These are phyloP conservation scores for Coenobita brevimanus DNA, from an alignment of 1,140 invertebrate genomes.

Conservation along the genomic window DNA sequence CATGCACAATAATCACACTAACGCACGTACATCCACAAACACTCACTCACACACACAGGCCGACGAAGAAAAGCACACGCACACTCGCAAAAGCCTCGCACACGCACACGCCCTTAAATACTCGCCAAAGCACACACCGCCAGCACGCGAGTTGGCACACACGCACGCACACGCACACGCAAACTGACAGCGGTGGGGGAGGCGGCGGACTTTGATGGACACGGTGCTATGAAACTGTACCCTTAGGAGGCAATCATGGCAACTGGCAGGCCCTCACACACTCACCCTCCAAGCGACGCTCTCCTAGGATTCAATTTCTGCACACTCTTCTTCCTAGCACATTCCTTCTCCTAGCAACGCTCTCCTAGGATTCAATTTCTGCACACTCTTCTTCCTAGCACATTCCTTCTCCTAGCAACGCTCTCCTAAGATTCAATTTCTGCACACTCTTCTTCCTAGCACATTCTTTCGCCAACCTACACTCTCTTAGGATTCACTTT, in stretches of 20 bases:
- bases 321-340: too few relatives aligned
- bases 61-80: not conserved
- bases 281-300: constrained; percentile 14
- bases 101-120: constrained; percentile 24
- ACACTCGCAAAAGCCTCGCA: not conserved
- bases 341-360: not conserved
- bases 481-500: not conserved
- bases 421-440: not conserved
- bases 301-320: too few relatives aligned
- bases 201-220: constrained; percentile 8
- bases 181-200: constrained; percentile 14
- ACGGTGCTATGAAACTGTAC: constrained; percentile 4
- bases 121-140: too few relatives aligned
- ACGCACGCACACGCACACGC: not conserved
- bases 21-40: not conserved
- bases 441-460: too few relatives aligned
- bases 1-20: too few relatives aligned
- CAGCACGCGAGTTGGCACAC: not conserved
- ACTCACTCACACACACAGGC: not conserved
- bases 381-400: too few relatives aligned
- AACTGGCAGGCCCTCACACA: constrained; percentile 1
- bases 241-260: not conserved
- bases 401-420: not conserved
- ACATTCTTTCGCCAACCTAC: too few relatives aligned
- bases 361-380: not conserved